Evolutionary conservation across 2,888 invertebrate species (phyloP).

Genomic region (Ophion slaviceki): DNA sequence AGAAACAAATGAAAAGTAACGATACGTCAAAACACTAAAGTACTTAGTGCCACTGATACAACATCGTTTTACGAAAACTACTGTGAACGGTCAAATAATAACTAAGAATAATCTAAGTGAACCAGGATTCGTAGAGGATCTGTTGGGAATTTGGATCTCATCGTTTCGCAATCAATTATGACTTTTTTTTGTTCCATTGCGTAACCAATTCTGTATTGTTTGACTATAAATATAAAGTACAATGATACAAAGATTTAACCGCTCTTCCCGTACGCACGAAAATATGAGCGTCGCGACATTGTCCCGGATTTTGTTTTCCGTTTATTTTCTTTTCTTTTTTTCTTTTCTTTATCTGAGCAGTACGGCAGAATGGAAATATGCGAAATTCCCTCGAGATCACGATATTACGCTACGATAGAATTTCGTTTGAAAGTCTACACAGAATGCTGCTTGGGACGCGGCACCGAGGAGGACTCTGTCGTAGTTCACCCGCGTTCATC

Average conservation of each 20-base stretch:
- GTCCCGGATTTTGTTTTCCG: constrained; percentile 16
- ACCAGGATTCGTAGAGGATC: constrained; percentile 59
- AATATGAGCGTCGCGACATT: constrained; percentile 42
- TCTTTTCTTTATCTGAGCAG: constrained; percentile 20
- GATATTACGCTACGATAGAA: constrained; percentile 50
- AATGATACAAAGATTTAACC: constrained; percentile 51
- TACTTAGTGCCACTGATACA: constrained; percentile 12
- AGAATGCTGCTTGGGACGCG: constrained; percentile 42
- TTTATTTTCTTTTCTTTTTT: constrained; percentile 24
- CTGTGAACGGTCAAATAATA: constrained; percentile 21
- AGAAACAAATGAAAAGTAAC: constrained; percentile 71
- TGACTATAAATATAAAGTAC: constrained; percentile 67
- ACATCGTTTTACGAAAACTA: constrained; percentile 23
- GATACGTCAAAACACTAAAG: constrained; percentile 28
- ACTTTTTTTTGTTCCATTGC: constrained; percentile 49
- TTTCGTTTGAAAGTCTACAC: constrained; percentile 49
- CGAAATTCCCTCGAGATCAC: constrained; percentile 52
- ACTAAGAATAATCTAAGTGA: constrained; percentile 8
- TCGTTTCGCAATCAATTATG: constrained; percentile 63
- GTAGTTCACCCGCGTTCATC: constrained; percentile 57
- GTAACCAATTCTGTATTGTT: constrained; percentile 68
- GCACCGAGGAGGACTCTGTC: constrained; percentile 49
- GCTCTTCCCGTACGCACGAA: constrained; percentile 42
- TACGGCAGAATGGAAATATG: constrained; percentile 46
- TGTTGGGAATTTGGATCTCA: constrained; percentile 56